A percentile compares a stretch with the other conserved stretches of the same genome.
Evolutionary conservation across 2,113 vertebrate species (phyloP).

Genomic region (Boleophthalmus pectinirostris): DNA sequence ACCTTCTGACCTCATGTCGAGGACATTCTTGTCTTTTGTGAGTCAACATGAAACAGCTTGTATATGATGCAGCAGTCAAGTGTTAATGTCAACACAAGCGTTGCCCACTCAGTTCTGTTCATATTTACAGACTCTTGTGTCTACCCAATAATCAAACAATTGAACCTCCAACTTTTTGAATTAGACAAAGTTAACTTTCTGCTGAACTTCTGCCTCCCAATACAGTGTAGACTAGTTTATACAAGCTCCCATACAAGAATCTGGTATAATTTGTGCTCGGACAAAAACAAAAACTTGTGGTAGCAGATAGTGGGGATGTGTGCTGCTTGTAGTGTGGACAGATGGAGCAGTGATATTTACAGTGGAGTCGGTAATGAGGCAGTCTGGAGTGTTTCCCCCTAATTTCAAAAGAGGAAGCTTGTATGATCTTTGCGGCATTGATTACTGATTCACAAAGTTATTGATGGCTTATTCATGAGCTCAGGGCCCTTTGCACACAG

Average conservation of each 20-base stretch:
- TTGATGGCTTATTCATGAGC: constrained; percentile 62
- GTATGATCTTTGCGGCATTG: constrained; percentile 53
- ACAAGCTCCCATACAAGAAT: not conserved
- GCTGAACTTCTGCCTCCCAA: not conserved
- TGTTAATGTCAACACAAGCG: too few species aligned
- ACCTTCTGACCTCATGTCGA: too few species aligned
- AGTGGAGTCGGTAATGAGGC: constrained; percentile 43
- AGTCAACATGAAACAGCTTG: too few species aligned
- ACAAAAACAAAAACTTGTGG: not conserved
- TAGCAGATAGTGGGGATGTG: constrained; percentile 5
- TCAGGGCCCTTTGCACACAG: not conserved
- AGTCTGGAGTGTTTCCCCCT: constrained; percentile 33
- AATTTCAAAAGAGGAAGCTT: constrained; percentile 8
- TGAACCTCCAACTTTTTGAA: too few species aligned
- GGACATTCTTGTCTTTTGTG: too few species aligned
- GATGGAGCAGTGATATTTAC: constrained; percentile 43
- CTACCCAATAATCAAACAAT: too few species aligned
- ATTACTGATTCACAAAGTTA: constrained; percentile 58
- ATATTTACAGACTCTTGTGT: too few species aligned
- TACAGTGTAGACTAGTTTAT: too few species aligned
- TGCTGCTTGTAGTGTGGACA: constrained; percentile 10
- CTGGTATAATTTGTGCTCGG: not conserved
- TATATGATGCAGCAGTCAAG: too few species aligned
- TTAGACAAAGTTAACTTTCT: too few species aligned
- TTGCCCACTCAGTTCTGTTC: too few species aligned